Base-by-base conservation (phyloP, 2,113 vertebrate genomes). In the Gallinago jamesoni region DNA sequence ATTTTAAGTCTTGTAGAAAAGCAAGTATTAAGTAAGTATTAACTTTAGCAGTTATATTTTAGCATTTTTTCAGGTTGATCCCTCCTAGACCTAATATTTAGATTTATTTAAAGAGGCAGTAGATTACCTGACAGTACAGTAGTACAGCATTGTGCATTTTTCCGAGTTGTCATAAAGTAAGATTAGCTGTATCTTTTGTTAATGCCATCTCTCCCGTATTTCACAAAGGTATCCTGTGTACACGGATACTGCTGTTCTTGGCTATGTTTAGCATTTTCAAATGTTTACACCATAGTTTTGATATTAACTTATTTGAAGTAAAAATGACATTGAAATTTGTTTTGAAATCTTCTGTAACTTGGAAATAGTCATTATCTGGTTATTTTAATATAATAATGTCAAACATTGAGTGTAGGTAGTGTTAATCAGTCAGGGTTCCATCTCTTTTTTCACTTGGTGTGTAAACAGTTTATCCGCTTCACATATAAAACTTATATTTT, bases 1-100 rank as follows among this genome's bases (percentile, higher is more conserved):
- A 97, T 98, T 97, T 97, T 96, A 96, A 96, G 75, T 95, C 84
- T 90, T 96, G 90, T 96, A 96, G 94, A 97, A 97, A 98, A 97
- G 83, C 81, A 87, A 96, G 90, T 70, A 97, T 97, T 97, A 98
- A 95, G 50, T 84, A 85, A 95, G 87, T 64, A 96, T 97, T 97
- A 97, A 97, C 79, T 87, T 95, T 62, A 97, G 87, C 74, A 35
- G 60, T 82, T 91, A 81, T 89, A 97, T 96, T 97, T 97, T 92
- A 96, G 82, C 86, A 56, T 94, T 97, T 96, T 95, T 66, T 93
- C 96, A 97, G 95, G 84, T 97, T 97, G 70, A 96, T 97, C 89
- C 97, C 30, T 77, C 57, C 76, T 93, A 92, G 74, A 88, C 66
- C 45, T 89, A 96, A 96, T 96, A 97, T 95, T 96, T 95, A 89